Evolutionary conservation across 2,113 vertebrate species (phyloP), one percentile per base, ranked within the genome.

Genomic region (Brachirus orientalis): DNA sequence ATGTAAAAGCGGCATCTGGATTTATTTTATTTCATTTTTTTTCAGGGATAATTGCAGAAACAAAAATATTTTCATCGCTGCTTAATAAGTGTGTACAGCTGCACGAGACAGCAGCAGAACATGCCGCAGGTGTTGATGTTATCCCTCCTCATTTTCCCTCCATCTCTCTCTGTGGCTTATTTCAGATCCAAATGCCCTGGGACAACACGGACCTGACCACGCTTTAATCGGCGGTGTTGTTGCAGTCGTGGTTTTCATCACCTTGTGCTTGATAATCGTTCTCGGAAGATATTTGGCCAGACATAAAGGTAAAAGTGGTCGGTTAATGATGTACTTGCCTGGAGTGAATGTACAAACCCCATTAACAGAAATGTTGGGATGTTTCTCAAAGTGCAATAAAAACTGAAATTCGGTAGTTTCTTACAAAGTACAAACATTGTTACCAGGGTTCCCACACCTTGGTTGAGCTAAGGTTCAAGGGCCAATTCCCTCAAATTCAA

Each of bases 211-310:
- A 69, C 95, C 97, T 41, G 98, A 99, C 78, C 97, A 99, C 0
- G 97, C 98, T 52, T 90, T 99, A 84, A 98, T 99, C 88, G 97
- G 98, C 63, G 98, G 98, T 55, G 96, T 99, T 56, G 98, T 99
- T 73, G 98, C 98, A 66, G 97, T 99, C 58, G 98, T 99, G 83
- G 98, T 99, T 80, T 99, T 99, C 91, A 96, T 98, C 90, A 99
- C 96, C 0, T 84, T 99, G 86, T 99, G 98, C 91, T 96, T 98
- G 91, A 98, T 98, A 90, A 98, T 99, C 87, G 95, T 99, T 68
- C 94, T 99, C 22, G 98, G 97, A 66, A 95, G 98, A 75, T 99
- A 99, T 86, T 93, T 99, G 88, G 97, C 98, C 86, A 97, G 98
- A 94, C 98, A 99, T 96, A 99, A 99, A 99, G 98, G 98, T 99